Base-by-base conservation (phyloP, 2,113 vertebrate genomes). In the Aythya baeri region DNA sequence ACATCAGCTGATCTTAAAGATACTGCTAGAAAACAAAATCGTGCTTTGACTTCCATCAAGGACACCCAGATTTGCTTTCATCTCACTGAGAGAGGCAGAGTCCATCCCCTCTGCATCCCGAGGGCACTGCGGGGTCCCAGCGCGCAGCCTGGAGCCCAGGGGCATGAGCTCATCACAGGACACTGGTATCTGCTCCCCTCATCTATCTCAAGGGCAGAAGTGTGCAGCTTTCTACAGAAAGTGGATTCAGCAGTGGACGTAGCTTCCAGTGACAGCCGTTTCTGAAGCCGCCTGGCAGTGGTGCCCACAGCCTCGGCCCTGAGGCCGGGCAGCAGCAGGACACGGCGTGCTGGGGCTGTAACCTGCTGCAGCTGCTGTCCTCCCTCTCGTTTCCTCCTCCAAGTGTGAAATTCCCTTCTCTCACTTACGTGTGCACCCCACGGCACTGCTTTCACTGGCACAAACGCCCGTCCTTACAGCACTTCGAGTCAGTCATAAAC, bases 111-210 rank as follows among this genome's bases (percentile, higher is more conserved):
- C 8, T 7, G 6, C 50, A 63, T 14, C 14, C 55, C 75, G 26
- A 79, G 46, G 59, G 82, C 8, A 43, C 54, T 61, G 34, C 21
- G 32, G 66, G 54, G 22, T 75, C 76, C 84, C 71, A 62, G 50
- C 9, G 58, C 41, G 32, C 61, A 66, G 27, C 4, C 31, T 15
- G 52, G 8, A 46, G 58, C 27, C 52, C 3, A 17, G 18, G 54
- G 72, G 70, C 1, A 2, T 1, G 34, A 59, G 6, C 11, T 17
- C 6, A 2, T 7, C 43, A 0, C 2, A 49, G 65, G 4, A 76
- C 61, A 36, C 2, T 78, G 23, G 18, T 6, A 62, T 62, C 75
- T 31, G 31, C 26, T 61, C 43, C 77, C 58, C 44, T 70, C 23
- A 74, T 36, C 38, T 49, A 76, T 63, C 67, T 70, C 49, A 55